Percentiles rank a stretch among this genome's conserved stretches.
Evolutionary conservation across 2,797 vertebrate species (phyloP).

Genomic region (Syncerus caffer): DNA sequence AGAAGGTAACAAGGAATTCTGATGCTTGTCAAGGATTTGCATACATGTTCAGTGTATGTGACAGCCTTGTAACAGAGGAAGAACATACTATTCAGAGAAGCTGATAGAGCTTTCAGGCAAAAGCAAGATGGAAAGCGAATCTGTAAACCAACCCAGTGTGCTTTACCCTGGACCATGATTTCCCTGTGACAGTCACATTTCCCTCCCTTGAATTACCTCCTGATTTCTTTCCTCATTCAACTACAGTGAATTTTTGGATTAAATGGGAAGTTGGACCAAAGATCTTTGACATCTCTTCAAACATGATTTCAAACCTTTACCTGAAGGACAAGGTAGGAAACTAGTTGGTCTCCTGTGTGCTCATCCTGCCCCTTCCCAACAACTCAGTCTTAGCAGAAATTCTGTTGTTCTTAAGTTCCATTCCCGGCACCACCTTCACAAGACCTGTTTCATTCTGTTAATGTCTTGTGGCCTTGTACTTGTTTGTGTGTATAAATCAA

Average conservation of each 20-base stretch:
- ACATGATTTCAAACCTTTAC: neutral
- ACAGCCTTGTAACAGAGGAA: neutral
- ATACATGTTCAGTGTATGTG: neutral
- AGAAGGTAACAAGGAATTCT: neutral
- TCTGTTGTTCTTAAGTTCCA: neutral
- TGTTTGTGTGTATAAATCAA: neutral
- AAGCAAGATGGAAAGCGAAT: neutral
- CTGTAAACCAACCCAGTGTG: neutral
- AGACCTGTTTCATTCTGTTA: neutral
- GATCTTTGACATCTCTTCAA: neutral
- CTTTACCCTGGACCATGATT: neutral
- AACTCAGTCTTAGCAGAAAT: neutral
- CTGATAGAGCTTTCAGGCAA: neutral
- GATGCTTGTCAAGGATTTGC: neutral
- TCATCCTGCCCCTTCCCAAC: neutral
- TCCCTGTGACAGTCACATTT: neutral
- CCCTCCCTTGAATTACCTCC: neutral
- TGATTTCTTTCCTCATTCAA: neutral
- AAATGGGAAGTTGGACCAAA: neutral
- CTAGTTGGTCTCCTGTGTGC: neutral
- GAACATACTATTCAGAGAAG: neutral
- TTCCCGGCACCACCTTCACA: neutral
- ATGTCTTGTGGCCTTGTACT: neutral
- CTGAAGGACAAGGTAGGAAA: neutral
- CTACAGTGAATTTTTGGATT: constrained; percentile 5